A percentile compares a stretch with the other conserved stretches of the same genome.
Conservation (phyloP, 2,888 invertebrate genomes). For the Cartodere bifasciata region DNA sequence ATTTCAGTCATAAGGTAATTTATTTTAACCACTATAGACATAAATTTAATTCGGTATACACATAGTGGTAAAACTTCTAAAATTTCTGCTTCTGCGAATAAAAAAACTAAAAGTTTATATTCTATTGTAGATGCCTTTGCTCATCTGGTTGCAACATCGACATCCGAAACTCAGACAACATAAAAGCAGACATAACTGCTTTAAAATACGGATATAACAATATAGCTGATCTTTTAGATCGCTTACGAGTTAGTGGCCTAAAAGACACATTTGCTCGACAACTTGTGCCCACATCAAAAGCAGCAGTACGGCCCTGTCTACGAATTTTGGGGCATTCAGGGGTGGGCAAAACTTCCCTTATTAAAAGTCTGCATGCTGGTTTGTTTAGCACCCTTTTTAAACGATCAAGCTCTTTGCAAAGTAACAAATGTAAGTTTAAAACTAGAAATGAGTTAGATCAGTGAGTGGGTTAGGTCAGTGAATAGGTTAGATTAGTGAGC, state of each 20-base stretch:
- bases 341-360: conserved; percentile 57
- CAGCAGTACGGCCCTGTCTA: conserved; percentile 48
- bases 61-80: too few species aligned
- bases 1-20: conserved; percentile 50
- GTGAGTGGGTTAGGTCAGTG: too few species aligned
- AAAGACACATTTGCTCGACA: conserved; percentile 38
- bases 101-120: background rate
- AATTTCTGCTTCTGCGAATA: too few species aligned
- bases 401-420: conserved; percentile 39
- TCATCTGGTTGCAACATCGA: conserved; percentile 59
- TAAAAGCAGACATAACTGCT: conserved; percentile 65
- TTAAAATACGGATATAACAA: conserved; percentile 58
- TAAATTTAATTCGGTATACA: too few species aligned
- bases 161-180: conserved; percentile 52
- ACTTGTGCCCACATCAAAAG: conserved; percentile 44
- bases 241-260: conserved; percentile 45
- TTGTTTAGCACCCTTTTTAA: conserved; percentile 53
- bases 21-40: too few species aligned
- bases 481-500: too few species aligned
- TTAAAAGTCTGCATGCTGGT: conserved; percentile 53
- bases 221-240: conserved; percentile 53
- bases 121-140: conserved; percentile 44
- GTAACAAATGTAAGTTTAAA: conserved; percentile 32
- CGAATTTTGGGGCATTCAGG: conserved; percentile 60
- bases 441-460: too few species aligned